Base-by-base conservation (phyloP, 2,888 invertebrate species). In the Xestia c-nigrum region DNA sequence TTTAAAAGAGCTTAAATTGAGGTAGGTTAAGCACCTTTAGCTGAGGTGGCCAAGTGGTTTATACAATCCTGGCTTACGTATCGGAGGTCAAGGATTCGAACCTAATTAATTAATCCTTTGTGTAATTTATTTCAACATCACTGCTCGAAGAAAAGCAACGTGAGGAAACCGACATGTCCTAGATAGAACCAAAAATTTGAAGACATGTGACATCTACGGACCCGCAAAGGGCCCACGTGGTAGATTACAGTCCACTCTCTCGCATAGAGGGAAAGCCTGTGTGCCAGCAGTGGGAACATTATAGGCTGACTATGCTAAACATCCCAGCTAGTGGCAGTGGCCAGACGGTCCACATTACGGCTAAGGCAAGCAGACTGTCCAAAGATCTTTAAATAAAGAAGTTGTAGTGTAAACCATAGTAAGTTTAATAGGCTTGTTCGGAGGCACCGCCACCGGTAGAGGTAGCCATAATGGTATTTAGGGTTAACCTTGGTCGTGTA, bases 1-100 rank as follows among this genome's bases (percentile, higher is more conserved):
- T 67, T 59, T 85, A 59, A 50, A 74, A 66, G 21, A 65, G 38
- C 12, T 65, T 72, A 57, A 63, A 14, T 68, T 75, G 65, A 83
- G 50, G 46, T 55, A 55, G 55, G 78, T 57, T 50, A 40, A 46
- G 65, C 0, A 43, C 5, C 31, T 12, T 63, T 43, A 61, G 6
- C 31, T 19, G 19, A 31, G 19, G 0, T 38, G 19, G 16, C 19
- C 31, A 4, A 59, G 31, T 24, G 14, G 6, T 57, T 57, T 7
- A 19, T 50, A 50, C 50, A 21, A 21, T 4, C 52, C n/a, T n/a
- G 52, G n/a, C 0, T 52, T 50, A 50, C 21, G 21, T 50, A 50
- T 52, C 52, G 9, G 7, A 9, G 21, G 9, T 50, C 50, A 7
- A 21, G 50, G 21, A 21, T 21, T 21, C 9, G 52, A 52, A 52